Conservation (phyloP, 2,113 vertebrate species). For the Entelurus aequoreus region DNA sequence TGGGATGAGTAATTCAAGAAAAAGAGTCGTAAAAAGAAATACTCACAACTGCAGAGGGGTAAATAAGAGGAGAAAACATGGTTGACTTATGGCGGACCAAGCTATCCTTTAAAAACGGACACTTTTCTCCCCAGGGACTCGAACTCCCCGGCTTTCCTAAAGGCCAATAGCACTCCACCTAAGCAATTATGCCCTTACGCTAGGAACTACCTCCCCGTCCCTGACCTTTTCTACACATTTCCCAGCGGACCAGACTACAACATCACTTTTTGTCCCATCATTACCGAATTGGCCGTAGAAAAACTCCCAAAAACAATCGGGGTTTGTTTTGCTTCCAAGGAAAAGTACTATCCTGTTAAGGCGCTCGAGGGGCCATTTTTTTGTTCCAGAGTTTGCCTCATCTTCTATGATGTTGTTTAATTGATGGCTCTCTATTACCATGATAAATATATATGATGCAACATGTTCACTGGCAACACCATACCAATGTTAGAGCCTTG, state of each 20-base stretch:
- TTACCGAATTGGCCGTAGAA: neutral
- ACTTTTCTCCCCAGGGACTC: constrained; percentile 35
- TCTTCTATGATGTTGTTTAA: no score
- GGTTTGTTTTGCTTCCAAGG: no score
- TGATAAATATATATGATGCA: no score
- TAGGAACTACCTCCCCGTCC: constrained; percentile 49
- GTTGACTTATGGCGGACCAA: constrained; percentile 36
- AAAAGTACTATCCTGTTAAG: no score
- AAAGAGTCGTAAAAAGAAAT: constrained; percentile 5
- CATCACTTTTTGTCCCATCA: constrained; percentile 40
- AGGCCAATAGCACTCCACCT: constrained; percentile 25
- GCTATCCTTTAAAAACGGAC: constrained; percentile 38
- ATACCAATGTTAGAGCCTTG: no score
- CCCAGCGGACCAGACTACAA: constrained; percentile 44
- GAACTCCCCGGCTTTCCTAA: constrained; percentile 14
- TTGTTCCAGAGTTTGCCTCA: no score
- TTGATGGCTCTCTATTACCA: no score
- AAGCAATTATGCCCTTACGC: constrained; percentile 57
- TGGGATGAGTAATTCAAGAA: neutral
- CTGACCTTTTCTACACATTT: constrained; percentile 60
- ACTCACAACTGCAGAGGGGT: constrained; percentile 10
- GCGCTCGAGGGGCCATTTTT: no score
- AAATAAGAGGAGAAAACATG: constrained; percentile 11
- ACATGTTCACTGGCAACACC: no score
- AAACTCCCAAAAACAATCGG: neutral